These are phyloP conservation scores for Kryptopterus vitreolus DNA, from an alignment of 2,797 vertebrate genomes.

Conservation along the genomic window DNA sequence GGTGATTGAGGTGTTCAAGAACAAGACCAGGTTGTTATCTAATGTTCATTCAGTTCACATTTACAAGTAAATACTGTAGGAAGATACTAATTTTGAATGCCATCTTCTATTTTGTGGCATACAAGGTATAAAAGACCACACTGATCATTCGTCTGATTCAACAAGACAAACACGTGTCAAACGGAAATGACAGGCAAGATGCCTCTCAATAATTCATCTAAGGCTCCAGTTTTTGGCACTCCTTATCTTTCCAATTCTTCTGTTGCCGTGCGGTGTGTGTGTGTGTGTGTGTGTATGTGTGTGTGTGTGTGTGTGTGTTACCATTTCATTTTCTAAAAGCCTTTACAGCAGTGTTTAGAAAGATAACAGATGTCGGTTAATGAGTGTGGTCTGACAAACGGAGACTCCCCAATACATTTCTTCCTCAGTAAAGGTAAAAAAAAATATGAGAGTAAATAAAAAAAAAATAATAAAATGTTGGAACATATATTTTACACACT, in stretches of 20 bases:
- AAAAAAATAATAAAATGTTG: no score
- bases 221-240: not conserved
- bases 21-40: no score
- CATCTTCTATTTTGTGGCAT: not conserved
- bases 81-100: not conserved
- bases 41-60: no score
- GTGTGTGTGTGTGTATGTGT: not conserved
- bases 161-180: not conserved
- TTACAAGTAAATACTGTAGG: not conserved
- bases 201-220: conserved; percentile 26
- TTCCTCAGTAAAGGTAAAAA: not conserved
- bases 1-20: not conserved
- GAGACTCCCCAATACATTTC: conserved; percentile 1
- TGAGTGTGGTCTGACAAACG: conserved; percentile 9
- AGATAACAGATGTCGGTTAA: conserved; percentile 54
- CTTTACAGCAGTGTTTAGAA: conserved; percentile 41
- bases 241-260: conserved; percentile 48
- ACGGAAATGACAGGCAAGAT: conserved; percentile 9
- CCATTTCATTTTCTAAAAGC: conserved; percentile 39
- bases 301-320: conserved; percentile 3
- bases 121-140: not conserved
- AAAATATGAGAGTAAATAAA: no score
- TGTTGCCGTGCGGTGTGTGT: conserved; percentile 9
- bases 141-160: not conserved
- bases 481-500: not conserved